Percentiles rank a stretch among this genome's conserved stretches.
Evolutionary conservation across 2,888 invertebrate species (phyloP).

Genomic region (Melanophora roralis): DNA sequence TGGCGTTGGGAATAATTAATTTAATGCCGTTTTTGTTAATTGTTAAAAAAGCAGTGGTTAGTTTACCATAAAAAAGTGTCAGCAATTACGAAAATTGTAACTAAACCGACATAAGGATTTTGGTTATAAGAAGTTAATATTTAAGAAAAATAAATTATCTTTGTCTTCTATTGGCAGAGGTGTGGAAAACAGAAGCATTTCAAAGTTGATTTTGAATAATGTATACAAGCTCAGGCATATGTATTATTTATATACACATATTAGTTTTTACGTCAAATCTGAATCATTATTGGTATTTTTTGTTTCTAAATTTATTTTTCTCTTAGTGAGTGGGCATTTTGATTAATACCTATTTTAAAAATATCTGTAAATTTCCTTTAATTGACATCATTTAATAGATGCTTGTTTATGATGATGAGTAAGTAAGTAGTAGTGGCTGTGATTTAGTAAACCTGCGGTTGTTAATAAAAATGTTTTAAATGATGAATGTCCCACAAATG

Average conservation of each 20-base stretch:
- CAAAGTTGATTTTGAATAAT: too few species aligned
- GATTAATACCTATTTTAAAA: constrained; percentile 29
- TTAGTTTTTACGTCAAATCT: not conserved
- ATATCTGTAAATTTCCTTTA: constrained; percentile 21
- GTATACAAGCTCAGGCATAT: too few species aligned
- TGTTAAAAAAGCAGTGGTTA: too few species aligned
- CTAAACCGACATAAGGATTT: too few species aligned
- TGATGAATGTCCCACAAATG: constrained; percentile 29
- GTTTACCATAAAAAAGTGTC: too few species aligned
- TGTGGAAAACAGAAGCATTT: too few species aligned
- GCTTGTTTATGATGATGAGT: not conserved
- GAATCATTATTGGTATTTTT: constrained; percentile 12
- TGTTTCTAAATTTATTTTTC: constrained; percentile 3
- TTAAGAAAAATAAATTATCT: too few species aligned
- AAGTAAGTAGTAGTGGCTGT: not conserved
- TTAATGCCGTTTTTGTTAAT: constrained; percentile 7
- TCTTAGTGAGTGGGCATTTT: constrained; percentile 19
- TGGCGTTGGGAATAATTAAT: constrained; percentile 58
- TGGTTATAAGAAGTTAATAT: too few species aligned
- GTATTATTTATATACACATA: too few species aligned
- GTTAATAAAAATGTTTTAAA: not conserved
- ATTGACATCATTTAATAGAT: constrained; percentile 19
- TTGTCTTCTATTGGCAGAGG: too few species aligned
- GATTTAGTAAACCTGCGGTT: not conserved
- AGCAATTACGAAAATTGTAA: not conserved